Conservation (phyloP, 1,140 invertebrate species). For the Polypedilum pembai region DNA sequence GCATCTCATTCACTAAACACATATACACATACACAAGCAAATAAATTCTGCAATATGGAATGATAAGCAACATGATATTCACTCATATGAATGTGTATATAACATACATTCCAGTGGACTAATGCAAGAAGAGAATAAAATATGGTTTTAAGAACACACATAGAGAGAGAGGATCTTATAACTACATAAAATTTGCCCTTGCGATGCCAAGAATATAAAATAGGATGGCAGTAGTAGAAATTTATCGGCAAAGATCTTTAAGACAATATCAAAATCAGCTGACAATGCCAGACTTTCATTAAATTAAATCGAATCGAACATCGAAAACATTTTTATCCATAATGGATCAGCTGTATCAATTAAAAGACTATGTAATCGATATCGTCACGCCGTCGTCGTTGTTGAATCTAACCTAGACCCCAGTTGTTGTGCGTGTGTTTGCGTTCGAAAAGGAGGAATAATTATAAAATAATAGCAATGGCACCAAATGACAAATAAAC, state of each 20-base stretch:
- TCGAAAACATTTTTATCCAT: background rate
- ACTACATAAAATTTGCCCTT: slow-evolving; percentile 18
- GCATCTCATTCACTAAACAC: too few relatives aligned
- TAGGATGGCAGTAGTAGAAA: background rate
- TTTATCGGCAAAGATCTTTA: background rate
- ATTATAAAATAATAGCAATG: slow-evolving; percentile 20
- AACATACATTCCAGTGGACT: too few relatives aligned
- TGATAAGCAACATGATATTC: too few relatives aligned
- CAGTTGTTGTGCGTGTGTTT: background rate
- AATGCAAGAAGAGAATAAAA: too few relatives aligned
- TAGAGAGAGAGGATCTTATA: background rate
- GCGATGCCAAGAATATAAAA: slow-evolving; percentile 17
- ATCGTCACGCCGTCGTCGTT: background rate
- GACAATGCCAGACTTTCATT: slow-evolving; percentile 10
- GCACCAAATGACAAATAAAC: slow-evolving; percentile 17
- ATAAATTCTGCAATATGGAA: too few relatives aligned
- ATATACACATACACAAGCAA: too few relatives aligned
- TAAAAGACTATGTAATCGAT: slow-evolving; percentile 12
- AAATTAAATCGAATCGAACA: slow-evolving; percentile 4
- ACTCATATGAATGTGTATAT: too few relatives aligned
- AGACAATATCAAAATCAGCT: background rate
- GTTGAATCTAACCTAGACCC: background rate
- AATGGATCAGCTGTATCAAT: slow-evolving; percentile 10
- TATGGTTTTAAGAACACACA: too few relatives aligned
- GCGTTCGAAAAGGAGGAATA: background rate